Conservation (phyloP, 1,140 invertebrate genomes). For the Hydropsyche tenuis region DNA sequence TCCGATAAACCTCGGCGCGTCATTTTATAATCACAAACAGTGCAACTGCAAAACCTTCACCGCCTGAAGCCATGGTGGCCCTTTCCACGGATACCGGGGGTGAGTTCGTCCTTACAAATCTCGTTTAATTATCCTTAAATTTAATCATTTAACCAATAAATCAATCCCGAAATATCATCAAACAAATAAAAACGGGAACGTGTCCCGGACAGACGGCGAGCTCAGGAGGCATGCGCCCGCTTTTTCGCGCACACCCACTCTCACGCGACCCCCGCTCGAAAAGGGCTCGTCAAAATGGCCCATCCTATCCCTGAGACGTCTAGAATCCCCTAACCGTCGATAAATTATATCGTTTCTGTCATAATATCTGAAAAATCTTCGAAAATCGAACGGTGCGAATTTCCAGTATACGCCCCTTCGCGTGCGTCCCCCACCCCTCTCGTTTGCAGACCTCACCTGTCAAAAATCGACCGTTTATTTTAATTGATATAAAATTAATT, state of each 20-base stretch:
- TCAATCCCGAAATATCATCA: neutral
- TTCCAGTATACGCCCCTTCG: neutral
- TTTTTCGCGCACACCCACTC: conserved; percentile 27
- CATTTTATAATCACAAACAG: neutral
- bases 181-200: neutral
- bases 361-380: neutral
- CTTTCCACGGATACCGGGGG: conserved; percentile 17
- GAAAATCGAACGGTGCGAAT: neutral
- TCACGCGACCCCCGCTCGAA: neutral
- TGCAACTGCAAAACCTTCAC: neutral
- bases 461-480: neutral
- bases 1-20: too few relatives aligned
- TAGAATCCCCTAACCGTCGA: too few relatives aligned
- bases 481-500: too few relatives aligned
- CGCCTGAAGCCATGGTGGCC: conserved; percentile 16
- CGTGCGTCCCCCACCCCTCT: neutral
- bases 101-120: neutral
- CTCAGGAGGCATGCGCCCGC: conserved; percentile 23
- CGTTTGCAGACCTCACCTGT: neutral
- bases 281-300: neutral
- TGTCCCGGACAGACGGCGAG: neutral
- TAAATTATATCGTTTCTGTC: neutral
- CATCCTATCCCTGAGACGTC: too few relatives aligned
- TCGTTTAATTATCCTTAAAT: too few relatives aligned
- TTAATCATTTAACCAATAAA: neutral